Percentiles rank a stretch among this genome's conserved stretches.
Evolutionary conservation across 2,113 vertebrate genomes (phyloP).

Genomic region (Butorides virescens): DNA sequence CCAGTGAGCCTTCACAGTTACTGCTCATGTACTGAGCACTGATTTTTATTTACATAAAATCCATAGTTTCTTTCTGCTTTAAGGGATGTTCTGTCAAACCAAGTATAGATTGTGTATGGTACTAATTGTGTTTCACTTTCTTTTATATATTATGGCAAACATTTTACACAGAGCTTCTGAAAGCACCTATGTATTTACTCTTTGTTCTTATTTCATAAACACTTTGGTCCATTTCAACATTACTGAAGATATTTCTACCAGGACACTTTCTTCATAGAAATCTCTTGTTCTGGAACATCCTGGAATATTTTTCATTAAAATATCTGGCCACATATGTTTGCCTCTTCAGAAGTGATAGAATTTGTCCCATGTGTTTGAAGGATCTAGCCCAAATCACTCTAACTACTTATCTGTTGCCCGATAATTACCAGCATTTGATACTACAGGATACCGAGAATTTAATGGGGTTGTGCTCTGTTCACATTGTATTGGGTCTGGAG

Average conservation of each 20-base stretch:
- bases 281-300: not conserved
- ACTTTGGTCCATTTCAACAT: not conserved
- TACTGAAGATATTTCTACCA: not conserved
- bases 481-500: not conserved
- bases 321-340: not conserved
- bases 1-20: not conserved
- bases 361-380: not conserved
- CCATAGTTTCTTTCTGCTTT: not conserved
- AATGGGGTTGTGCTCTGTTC: not conserved
- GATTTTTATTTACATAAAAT: not conserved
- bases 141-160: not conserved
- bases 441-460: not conserved
- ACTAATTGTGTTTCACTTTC: not conserved
- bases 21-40: not conserved
- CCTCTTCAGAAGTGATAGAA: not conserved
- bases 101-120: not conserved
- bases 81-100: not conserved
- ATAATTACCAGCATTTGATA: not conserved
- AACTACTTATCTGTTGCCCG: not conserved
- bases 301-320: not conserved
- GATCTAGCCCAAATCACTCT: not conserved
- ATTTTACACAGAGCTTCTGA: not conserved
- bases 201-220: not conserved
- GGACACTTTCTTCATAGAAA: not conserved
- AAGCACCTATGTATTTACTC: not conserved